Conservation (phyloP, 2,888 invertebrate species). For the Lycaena phlaeas region DNA sequence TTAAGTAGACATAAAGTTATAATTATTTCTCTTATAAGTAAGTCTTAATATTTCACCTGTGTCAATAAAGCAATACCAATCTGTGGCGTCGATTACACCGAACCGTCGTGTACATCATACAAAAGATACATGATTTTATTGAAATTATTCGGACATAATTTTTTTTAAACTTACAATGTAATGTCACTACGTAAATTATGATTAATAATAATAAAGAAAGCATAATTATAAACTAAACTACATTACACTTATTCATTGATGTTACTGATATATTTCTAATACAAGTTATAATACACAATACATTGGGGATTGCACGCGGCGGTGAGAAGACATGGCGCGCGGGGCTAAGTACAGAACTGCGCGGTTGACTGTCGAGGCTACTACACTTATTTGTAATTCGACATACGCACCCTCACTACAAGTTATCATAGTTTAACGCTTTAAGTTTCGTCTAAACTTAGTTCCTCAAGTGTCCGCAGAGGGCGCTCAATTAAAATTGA, state of each 20-base stretch:
- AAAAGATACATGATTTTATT: constrained; percentile 61
- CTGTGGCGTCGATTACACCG: constrained; percentile 35
- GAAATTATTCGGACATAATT: constrained; percentile 45
- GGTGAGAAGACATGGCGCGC: constrained; percentile 49
- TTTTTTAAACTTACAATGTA: constrained; percentile 43
- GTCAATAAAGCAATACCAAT: constrained; percentile 59
- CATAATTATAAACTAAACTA: constrained; percentile 66
- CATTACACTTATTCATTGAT: constrained; percentile 53
- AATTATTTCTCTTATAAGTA: constrained; percentile 68
- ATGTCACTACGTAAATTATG: constrained; percentile 65
- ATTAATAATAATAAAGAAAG: constrained; percentile 68
- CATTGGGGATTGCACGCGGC: constrained; percentile 58
- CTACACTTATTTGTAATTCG: too few species aligned
- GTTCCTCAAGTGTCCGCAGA: too few species aligned
- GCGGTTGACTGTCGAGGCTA: too few species aligned
- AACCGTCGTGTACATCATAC: constrained; percentile 51
- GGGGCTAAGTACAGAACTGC: constrained; percentile 45
- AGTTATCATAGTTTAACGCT: too few species aligned
- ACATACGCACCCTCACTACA: too few species aligned
- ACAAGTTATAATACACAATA: constrained; percentile 64
- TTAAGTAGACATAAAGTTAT: constrained; percentile 73
- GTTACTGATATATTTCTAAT: constrained; percentile 55
- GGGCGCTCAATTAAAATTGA: too few species aligned
- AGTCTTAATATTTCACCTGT: constrained; percentile 66
- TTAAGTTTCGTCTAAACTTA: too few species aligned